phyloP scores from a whole-genome alignment of 2,888 invertebrate species.

The Lamproptera curius region DNA sequence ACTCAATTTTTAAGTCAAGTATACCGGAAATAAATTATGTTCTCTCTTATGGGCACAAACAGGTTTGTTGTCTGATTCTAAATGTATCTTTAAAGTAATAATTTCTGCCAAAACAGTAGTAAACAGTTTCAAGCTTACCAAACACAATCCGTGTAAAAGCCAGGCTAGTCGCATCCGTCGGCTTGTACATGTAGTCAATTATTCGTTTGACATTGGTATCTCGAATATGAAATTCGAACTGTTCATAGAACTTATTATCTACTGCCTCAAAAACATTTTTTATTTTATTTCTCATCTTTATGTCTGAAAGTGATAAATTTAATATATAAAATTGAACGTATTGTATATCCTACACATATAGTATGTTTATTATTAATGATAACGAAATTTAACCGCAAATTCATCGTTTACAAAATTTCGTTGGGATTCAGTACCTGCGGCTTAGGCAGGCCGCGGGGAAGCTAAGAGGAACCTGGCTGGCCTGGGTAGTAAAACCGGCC shows the following conservation, averaged over 20 bases:
- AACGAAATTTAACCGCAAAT: no score
- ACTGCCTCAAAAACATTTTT: slow-evolving; percentile 23
- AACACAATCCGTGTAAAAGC: slow-evolving; percentile 88
- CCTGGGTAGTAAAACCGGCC: no score
- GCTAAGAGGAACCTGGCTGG: no score
- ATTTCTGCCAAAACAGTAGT: no score
- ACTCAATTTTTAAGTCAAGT: no score
- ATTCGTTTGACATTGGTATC: slow-evolving; percentile 61
- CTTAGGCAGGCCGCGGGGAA: no score
- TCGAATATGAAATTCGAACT: slow-evolving; percentile 49
- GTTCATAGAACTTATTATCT: slow-evolving; percentile 43
- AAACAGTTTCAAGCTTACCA: slow-evolving; percentile 77
- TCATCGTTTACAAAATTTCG: no score
- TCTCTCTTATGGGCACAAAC: no score
- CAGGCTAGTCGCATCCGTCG: slow-evolving; percentile 86
- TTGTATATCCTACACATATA: neutral
- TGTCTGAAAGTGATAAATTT: neutral
- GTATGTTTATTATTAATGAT: neutral
- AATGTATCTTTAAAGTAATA: no score
- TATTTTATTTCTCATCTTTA: slow-evolving; percentile 30
- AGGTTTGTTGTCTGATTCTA: no score
- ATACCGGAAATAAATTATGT: no score
- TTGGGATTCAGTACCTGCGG: no score
- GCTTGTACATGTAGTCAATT: slow-evolving; percentile 77
- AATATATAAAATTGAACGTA: neutral